Evolutionary conservation across 2,888 invertebrate genomes (phyloP).

Genomic region (Drosophila buzzatii): DNA sequence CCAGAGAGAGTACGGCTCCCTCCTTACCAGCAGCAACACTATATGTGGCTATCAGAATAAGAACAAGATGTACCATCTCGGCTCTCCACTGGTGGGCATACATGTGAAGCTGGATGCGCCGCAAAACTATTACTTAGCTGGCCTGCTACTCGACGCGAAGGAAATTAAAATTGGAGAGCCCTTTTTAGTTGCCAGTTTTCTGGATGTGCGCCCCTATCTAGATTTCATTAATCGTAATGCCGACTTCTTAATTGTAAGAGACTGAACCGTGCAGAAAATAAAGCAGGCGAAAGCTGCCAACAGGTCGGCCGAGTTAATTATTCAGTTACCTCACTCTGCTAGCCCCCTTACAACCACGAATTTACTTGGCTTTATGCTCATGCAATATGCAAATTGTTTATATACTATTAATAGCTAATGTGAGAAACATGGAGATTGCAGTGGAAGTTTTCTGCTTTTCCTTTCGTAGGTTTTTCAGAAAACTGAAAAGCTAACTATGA

Average conservation of each 20-base stretch:
- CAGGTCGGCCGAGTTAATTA: slow-evolving; percentile 64
- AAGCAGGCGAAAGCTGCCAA: slow-evolving; percentile 49
- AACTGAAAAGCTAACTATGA: slow-evolving; percentile 34
- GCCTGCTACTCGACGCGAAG: slow-evolving; percentile 54
- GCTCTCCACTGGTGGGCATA: slow-evolving; percentile 61
- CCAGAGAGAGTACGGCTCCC: slow-evolving; percentile 16
- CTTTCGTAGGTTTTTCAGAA: slow-evolving; percentile 17
- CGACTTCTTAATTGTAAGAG: slow-evolving; percentile 35
- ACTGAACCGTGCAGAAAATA: slow-evolving; percentile 32
- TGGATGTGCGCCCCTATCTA: slow-evolving; percentile 57
- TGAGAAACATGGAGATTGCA: slow-evolving; percentile 64
- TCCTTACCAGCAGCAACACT: slow-evolving; percentile 46
- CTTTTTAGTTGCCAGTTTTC: slow-evolving; percentile 45
- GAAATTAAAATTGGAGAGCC: background rate
- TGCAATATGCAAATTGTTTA: slow-evolving; percentile 68
- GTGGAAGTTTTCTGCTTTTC: slow-evolving; percentile 19
- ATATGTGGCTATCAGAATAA: slow-evolving; percentile 55
- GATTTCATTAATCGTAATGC: slow-evolving; percentile 57
- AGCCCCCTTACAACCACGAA: slow-evolving; percentile 2
- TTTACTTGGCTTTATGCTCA: slow-evolving; percentile 40
- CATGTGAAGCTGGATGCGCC: slow-evolving; percentile 47
- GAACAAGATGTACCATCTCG: slow-evolving; percentile 32
- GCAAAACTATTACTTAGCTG: slow-evolving; percentile 58
- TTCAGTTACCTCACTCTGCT: slow-evolving; percentile 39
- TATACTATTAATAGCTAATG: slow-evolving; percentile 68